Percentiles rank a stretch among this genome's conserved stretches.
Evolutionary conservation across 2,888 invertebrate genomes (phyloP).

Genomic region (Microctonus hyperodae): DNA sequence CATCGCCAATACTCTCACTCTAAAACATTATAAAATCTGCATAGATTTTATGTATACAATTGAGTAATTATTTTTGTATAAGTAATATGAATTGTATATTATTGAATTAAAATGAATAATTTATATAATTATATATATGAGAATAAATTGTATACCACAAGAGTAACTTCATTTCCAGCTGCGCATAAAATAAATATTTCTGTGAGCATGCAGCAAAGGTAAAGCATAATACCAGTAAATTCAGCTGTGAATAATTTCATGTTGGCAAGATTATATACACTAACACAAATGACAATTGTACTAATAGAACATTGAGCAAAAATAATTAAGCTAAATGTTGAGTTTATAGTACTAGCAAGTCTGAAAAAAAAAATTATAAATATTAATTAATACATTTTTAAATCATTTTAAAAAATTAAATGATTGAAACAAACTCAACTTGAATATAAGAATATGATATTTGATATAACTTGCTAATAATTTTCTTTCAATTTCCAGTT

Average conservation of each 20-base stretch:
- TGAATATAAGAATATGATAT: constrained; percentile 5
- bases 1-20: constrained; percentile 30
- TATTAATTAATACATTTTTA: too few species aligned
- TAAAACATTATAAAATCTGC: too few species aligned
- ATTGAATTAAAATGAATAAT: too few species aligned
- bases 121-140: too few species aligned
- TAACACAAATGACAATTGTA: constrained; percentile 27
- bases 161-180: constrained; percentile 30
- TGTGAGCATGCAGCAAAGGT: constrained; percentile 23
- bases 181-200: constrained; percentile 33
- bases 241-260: constrained; percentile 22
- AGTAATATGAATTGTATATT: too few species aligned
- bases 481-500: neutral
- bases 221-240: constrained; percentile 24
- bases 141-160: constrained; percentile 24
- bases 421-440: neutral
- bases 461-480: neutral
- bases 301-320: constrained; percentile 20
- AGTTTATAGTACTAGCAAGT: constrained; percentile 19
- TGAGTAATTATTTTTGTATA: too few species aligned
- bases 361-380: too few species aligned
- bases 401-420: neutral
- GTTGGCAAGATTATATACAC: constrained; percentile 26
- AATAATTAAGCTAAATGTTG: constrained; percentile 14
- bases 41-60: too few species aligned